Percentiles rank a stretch among this genome's conserved stretches.
Evolutionary conservation across 2,888 invertebrate species (phyloP).

Genomic region (Chloroclystis v-ata): DNA sequence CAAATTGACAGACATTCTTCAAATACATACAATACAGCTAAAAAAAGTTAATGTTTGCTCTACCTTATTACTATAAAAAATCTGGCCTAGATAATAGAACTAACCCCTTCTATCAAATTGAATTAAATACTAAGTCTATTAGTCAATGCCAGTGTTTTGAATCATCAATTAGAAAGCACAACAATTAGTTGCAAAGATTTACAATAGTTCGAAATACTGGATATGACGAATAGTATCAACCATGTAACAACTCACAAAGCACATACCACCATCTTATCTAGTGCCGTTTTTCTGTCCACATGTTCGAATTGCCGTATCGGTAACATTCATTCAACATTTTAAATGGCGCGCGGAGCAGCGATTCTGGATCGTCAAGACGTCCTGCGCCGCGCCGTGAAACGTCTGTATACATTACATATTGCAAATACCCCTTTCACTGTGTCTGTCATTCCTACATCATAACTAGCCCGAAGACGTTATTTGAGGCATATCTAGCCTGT

Average conservation of each 20-base stretch:
- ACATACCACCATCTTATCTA: slow-evolving; percentile 7
- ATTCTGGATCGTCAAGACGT: slow-evolving; percentile 18
- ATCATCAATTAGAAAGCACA: too few relatives aligned
- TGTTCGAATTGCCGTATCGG: slow-evolving; percentile 13
- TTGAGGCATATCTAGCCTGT: too few relatives aligned
- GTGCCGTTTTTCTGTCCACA: slow-evolving; percentile 21
- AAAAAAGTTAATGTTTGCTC: too few relatives aligned
- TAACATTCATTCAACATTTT: slow-evolving; percentile 16
- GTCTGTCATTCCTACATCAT: slow-evolving; percentile 9
- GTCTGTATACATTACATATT: slow-evolving; percentile 20
- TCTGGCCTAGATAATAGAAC: background rate
- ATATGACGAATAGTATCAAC: background rate
- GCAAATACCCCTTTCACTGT: slow-evolving; percentile 3
- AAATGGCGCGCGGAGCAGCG: slow-evolving; percentile 10
- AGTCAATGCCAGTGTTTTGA: background rate
- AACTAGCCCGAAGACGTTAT: slow-evolving; percentile 5
- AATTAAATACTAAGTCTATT: background rate
- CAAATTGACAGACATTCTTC: too few relatives aligned
- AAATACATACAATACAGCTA: too few relatives aligned
- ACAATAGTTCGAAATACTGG: background rate
- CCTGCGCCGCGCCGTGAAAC: slow-evolving; percentile 21
- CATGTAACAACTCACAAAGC: background rate
- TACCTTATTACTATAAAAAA: too few relatives aligned
- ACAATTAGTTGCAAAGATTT: background rate
- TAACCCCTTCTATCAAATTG: background rate